Conservation (phyloP, 30 jellyfish, hydroid and myxozoan species). For the Rhopilema esculentum region DNA sequence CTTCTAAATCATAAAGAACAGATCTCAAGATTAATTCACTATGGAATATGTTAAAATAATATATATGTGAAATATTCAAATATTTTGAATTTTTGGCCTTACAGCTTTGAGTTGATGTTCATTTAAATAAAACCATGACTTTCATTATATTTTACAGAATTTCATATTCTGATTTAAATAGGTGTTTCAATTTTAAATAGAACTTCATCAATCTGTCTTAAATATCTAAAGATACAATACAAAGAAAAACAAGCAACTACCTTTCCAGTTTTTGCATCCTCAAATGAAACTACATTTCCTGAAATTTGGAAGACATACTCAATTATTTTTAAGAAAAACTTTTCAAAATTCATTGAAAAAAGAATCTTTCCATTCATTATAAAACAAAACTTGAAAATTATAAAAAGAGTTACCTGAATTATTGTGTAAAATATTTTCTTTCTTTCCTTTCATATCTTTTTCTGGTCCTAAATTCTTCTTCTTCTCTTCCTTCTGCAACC, state of each 20-base stretch:
- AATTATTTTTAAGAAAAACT: no score
- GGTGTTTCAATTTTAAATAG: no score
- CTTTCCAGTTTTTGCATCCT: neutral
- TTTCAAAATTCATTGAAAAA: neutral
- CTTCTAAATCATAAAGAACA: neutral
- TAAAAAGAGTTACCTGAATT: conserved; percentile 15
- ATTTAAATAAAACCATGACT: no score
- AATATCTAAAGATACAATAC: neutral
- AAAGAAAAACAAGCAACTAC: neutral
- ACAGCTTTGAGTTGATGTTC: no score
- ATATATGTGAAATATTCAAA: no score
- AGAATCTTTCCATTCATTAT: neutral
- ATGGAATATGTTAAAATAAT: no score
- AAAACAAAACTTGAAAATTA: neutral
- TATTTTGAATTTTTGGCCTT: no score
- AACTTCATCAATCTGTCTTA: no score
- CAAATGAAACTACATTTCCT: neutral
- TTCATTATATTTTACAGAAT: no score
- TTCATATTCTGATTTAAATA: no score
- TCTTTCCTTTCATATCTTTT: conserved; percentile 6
- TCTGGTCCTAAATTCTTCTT: neutral
- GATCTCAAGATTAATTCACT: neutral
- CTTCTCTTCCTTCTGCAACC: conserved; percentile 35
- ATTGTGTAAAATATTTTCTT: conserved; percentile 41
- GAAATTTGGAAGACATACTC: neutral